These are phyloP conservation scores for Prietella phreatophila DNA, from an alignment of 2,113 vertebrate genomes.

Conservation along the genomic window DNA sequence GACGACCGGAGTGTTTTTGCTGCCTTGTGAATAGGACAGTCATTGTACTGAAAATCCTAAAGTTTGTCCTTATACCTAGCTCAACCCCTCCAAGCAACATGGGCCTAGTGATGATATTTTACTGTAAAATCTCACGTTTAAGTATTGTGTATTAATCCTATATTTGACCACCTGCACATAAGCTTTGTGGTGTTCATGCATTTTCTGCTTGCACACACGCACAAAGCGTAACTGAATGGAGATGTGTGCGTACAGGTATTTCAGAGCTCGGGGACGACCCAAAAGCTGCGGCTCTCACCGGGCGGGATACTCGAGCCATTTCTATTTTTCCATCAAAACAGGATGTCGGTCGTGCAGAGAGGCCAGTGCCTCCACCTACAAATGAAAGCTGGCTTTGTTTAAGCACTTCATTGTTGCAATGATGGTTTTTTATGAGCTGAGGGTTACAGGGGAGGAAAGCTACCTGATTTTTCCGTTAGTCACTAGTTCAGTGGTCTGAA, in stretches of 20 bases:
- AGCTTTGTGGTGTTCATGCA: background rate
- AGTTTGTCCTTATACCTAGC: background rate
- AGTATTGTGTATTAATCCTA: background rate
- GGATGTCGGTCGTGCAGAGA: slow-evolving; percentile 44
- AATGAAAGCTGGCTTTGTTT: slow-evolving; percentile 51
- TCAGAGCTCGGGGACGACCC: background rate
- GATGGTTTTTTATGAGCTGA: slow-evolving; percentile 20
- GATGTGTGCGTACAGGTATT: slow-evolving; percentile 19
- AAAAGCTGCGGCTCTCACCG: background rate
- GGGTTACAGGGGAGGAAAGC: background rate
- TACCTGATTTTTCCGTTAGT: slow-evolving; percentile 37
- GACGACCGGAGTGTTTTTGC: background rate
- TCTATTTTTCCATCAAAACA: slow-evolving; percentile 58
- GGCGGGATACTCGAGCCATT: slow-evolving; percentile 32
- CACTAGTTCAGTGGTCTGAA: slow-evolving; percentile 2
- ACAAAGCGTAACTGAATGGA: background rate
- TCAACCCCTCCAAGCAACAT: background rate
- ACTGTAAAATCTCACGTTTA: background rate
- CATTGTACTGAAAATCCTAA: background rate
- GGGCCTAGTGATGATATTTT: background rate
- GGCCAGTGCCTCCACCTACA: slow-evolving; percentile 44
- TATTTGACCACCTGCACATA: background rate
- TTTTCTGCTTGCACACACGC: background rate
- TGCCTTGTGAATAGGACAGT: background rate
- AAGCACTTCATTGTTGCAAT: slow-evolving; percentile 27